Conservation (phyloP, 2,888 invertebrate species). For the Drosophila quinaria region DNA sequence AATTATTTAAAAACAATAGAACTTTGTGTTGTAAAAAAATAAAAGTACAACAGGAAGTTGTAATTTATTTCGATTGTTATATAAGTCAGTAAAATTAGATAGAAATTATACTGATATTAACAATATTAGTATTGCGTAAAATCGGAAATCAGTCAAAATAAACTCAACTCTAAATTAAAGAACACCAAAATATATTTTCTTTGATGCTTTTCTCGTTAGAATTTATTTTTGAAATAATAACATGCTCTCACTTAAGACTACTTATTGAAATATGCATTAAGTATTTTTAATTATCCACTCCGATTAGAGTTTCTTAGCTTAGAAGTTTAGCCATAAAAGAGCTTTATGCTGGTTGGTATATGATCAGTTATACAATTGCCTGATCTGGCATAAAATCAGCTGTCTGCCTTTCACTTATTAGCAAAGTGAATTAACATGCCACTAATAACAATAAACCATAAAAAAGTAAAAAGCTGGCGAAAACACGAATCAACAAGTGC, state of each 20-base stretch:
- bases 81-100: background rate
- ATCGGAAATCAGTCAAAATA: background rate
- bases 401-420: conserved; percentile 73
- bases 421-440: conserved; percentile 75
- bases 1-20: conserved; percentile 12
- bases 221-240: background rate
- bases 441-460: conserved; percentile 59
- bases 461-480: conserved; percentile 60
- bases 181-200: too few relatives aligned
- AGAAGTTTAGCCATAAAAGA: conserved; percentile 9
- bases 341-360: conserved; percentile 19
- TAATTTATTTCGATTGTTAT: background rate
- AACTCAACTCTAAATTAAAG: too few relatives aligned
- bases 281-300: background rate
- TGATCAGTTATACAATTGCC: conserved; percentile 37
- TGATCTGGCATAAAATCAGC: conserved; percentile 30
- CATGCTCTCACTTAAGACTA: background rate
- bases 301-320: conserved; percentile 1
- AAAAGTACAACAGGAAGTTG: background rate
- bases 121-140: background rate
- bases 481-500: conserved; percentile 66
- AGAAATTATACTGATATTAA: background rate
- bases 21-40: background rate
- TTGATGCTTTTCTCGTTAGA: background rate
- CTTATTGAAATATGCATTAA: background rate